Evolutionary conservation across 1,140 invertebrate genomes (phyloP).

Genomic region (Stegodyphus mimosarum): DNA sequence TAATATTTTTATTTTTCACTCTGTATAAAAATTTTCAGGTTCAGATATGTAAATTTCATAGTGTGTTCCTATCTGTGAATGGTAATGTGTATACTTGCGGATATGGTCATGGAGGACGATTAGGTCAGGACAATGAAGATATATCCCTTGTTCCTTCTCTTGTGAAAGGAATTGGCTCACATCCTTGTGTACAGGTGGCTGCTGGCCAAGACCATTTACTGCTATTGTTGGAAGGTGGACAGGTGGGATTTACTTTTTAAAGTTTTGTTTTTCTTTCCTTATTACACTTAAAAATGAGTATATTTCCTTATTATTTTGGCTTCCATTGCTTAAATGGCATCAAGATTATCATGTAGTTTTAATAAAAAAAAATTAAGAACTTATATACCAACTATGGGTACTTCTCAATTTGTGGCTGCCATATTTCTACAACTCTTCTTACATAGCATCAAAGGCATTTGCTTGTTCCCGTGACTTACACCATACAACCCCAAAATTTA

Average conservation of each 20-base stretch:
- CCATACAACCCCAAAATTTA: too few relatives aligned
- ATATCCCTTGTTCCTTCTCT: conserved; percentile 72
- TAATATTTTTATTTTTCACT: too few relatives aligned
- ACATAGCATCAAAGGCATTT: too few relatives aligned
- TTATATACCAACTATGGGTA: too few relatives aligned
- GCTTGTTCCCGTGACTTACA: too few relatives aligned
- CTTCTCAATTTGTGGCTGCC: too few relatives aligned
- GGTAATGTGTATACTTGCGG: conserved; percentile 78
- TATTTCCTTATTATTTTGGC: background rate
- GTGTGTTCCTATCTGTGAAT: conserved; percentile 73
- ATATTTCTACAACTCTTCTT: too few relatives aligned
- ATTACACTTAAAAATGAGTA: background rate
- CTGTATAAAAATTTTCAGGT: conserved; percentile 66
- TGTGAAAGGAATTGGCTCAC: conserved; percentile 67
- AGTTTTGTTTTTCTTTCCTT: background rate
- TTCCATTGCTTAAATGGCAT: background rate
- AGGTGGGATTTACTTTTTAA: conserved; percentile 66
- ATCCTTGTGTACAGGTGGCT: conserved; percentile 66
- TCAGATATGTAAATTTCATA: conserved; percentile 79
- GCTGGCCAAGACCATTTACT: conserved; percentile 76
- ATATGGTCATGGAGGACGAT: conserved; percentile 76
- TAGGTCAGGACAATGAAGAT: conserved; percentile 75
- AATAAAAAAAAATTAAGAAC: too few relatives aligned
- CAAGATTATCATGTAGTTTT: too few relatives aligned
- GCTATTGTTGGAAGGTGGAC: conserved; percentile 73